Evolutionary conservation across 2,113 vertebrate species (phyloP).

Genomic region (Phycodurus eques): DNA sequence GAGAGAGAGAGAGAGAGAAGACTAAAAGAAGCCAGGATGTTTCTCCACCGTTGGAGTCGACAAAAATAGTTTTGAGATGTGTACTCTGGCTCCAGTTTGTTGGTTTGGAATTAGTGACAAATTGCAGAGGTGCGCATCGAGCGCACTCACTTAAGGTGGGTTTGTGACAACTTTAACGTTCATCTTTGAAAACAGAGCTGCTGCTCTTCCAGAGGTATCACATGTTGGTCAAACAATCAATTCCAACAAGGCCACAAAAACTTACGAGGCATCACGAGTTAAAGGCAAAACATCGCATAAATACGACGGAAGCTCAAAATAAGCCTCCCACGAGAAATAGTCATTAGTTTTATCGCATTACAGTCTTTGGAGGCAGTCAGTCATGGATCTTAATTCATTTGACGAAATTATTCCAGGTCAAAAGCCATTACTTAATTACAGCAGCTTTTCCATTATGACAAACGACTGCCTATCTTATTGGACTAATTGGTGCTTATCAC

Average conservation of each 20-base stretch:
- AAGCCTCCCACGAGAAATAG: conserved; percentile 56
- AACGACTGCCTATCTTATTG: conserved; percentile 62
- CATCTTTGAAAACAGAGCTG: conserved; percentile 40
- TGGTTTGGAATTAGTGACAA: conserved; percentile 60
- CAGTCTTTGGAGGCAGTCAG: conserved; percentile 58
- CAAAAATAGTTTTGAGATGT: conserved; percentile 29
- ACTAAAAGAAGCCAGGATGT: conserved; percentile 15
- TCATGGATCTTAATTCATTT: conserved; percentile 47
- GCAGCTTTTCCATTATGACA: conserved; percentile 47
- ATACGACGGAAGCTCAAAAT: conserved; percentile 55
- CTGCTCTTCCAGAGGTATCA: conserved; percentile 50
- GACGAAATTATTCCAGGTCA: conserved; percentile 59
- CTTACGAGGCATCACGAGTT: conserved; percentile 39
- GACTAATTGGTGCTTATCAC: conserved; percentile 72
- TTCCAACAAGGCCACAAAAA: conserved; percentile 42
- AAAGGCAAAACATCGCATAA: conserved; percentile 49
- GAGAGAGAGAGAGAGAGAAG: conserved; percentile 1
- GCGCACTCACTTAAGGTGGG: conserved; percentile 39
- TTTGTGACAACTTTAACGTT: conserved; percentile 46
- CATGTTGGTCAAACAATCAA: conserved; percentile 53
- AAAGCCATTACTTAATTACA: conserved; percentile 45
- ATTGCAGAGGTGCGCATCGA: conserved; percentile 43
- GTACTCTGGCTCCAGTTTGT: conserved; percentile 41
- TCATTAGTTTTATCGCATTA: conserved; percentile 67
- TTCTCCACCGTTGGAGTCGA: conserved; percentile 10